phyloP scores from a whole-genome alignment of 2,797 vertebrate genomes.

The Manis pentadactyla region DNA sequence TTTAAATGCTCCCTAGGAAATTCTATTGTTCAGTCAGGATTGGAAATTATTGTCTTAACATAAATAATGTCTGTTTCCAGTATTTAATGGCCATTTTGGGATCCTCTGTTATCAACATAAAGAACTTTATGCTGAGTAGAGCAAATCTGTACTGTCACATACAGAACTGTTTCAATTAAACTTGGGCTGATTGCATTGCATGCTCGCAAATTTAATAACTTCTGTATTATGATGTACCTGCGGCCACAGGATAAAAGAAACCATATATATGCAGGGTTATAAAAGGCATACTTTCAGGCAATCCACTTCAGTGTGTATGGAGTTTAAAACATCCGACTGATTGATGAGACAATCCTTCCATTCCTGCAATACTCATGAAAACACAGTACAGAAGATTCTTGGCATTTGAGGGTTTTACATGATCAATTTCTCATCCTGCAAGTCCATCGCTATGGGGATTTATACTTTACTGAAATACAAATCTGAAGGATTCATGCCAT shows the following conservation, averaged over 20 bases:
- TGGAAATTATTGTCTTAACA: not conserved
- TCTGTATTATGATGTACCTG: not conserved
- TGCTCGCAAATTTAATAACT: not conserved
- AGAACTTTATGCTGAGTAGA: not conserved
- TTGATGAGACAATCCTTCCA: not conserved
- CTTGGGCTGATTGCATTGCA: not conserved
- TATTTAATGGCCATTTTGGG: not conserved
- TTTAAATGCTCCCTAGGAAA: not conserved
- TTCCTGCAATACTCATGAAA: not conserved
- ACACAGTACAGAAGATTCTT: not conserved
- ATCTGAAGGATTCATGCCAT: not conserved
- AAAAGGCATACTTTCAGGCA: conserved; percentile 35
- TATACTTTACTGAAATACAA: not conserved
- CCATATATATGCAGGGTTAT: not conserved
- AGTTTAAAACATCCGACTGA: conserved; percentile 36
- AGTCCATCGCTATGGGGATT: not conserved
- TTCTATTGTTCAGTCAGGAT: not conserved
- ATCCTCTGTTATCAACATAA: not conserved
- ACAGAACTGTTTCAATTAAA: not conserved
- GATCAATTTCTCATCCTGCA: not conserved
- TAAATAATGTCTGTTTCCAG: not conserved
- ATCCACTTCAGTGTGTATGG: not conserved
- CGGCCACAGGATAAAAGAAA: not conserved
- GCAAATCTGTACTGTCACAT: not conserved
- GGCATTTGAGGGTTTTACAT: not conserved